A percentile compares a stretch with the other conserved stretches of the same genome.
These are phyloP conservation scores for Nansenia antarctica DNA, from an alignment of 2,113 vertebrate species.

Conservation along the genomic window DNA sequence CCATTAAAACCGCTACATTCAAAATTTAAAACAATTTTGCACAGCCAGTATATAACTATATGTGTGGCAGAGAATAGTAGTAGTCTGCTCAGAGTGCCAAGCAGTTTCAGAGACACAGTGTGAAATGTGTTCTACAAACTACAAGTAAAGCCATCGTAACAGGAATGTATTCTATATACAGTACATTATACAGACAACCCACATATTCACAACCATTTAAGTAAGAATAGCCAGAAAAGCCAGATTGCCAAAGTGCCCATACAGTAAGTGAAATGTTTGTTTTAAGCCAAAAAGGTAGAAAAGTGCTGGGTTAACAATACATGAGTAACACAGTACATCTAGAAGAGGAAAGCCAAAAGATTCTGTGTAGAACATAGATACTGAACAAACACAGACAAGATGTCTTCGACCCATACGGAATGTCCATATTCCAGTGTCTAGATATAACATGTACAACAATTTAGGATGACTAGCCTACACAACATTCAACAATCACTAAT, in stretches of 20 bases:
- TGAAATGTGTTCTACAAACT: neutral
- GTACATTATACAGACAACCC: neutral
- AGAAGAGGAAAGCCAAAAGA: neutral
- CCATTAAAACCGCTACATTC: conserved; percentile 4
- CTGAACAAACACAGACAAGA: conserved; percentile 20
- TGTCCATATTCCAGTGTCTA: neutral
- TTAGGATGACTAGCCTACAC: neutral
- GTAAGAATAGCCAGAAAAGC: too few relatives aligned
- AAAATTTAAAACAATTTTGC: conserved; percentile 27
- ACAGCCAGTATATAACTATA: too few relatives aligned
- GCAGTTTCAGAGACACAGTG: neutral
- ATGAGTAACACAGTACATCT: neutral
- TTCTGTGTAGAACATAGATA: neutral
- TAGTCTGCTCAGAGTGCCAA: conserved; percentile 16
- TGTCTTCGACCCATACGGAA: conserved; percentile 11
- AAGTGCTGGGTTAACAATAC: conserved; percentile 18
- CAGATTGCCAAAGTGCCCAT: conserved; percentile 19
- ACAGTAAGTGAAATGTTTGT: conserved; percentile 5
- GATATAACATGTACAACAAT: neutral
- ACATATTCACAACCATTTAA: conserved; percentile 10
- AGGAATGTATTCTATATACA: neutral
- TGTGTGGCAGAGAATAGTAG: neutral
- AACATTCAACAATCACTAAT: conserved; percentile 15
- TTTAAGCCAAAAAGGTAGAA: conserved; percentile 20
- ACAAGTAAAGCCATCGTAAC: neutral